phyloP scores from a whole-genome alignment of 2,797 vertebrate genomes.

The Myiotriccus ornatus region DNA sequence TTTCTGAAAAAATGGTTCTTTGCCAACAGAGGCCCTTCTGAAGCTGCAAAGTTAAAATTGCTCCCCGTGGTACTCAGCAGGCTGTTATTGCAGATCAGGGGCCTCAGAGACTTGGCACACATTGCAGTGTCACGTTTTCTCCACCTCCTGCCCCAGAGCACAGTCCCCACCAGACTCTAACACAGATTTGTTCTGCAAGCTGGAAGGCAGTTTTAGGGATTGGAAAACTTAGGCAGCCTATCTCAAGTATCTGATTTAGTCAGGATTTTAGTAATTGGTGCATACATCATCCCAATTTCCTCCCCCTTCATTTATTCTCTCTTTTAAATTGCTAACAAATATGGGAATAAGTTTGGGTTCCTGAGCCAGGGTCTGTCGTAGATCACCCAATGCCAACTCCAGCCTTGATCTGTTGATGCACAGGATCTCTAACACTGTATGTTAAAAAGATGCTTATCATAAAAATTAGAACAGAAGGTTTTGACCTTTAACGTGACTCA shows the following conservation, averaged over 20 bases:
- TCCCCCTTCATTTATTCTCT: neutral
- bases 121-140: neutral
- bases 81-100: rapidly evolving
- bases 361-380: neutral
- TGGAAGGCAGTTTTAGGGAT: neutral
- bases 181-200: neutral
- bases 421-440: neutral
- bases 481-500: conserved; percentile 34
- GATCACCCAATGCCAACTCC: neutral
- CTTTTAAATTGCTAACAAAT: neutral
- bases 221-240: neutral
- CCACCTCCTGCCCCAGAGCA: neutral
- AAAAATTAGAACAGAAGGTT: conserved; percentile 35
- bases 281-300: neutral
- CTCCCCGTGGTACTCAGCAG: neutral
- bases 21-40: neutral
- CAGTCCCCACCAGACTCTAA: neutral
- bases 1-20: neutral
- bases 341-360: neutral
- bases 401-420: neutral
- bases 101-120: neutral
- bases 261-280: neutral
- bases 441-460: conserved; percentile 24
- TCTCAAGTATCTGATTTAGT: neutral
- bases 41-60: neutral